These are phyloP conservation scores for Protula sp. DNA, from an alignment of 2,888 invertebrate species.

Conservation along the genomic window DNA sequence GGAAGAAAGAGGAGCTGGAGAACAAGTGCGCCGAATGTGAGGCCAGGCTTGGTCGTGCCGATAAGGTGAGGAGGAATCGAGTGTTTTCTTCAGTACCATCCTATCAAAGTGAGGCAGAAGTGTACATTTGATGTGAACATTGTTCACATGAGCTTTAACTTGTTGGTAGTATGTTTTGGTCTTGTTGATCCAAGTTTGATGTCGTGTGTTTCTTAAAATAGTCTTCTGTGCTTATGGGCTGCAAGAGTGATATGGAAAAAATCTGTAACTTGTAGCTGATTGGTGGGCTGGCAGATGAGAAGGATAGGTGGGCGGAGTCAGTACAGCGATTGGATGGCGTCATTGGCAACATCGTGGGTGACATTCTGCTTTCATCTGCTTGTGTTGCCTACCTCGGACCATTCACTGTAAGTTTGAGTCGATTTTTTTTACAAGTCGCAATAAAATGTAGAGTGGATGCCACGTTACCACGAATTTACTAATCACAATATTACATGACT, in stretches of 20 bases:
- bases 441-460: not conserved
- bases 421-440: no score
- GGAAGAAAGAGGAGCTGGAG: slow-evolving; percentile 54
- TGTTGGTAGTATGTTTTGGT: no score
- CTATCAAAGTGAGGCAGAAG: no score
- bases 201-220: no score
- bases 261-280: slow-evolving; percentile 25
- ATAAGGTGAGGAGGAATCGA: slow-evolving; percentile 47
- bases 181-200: no score
- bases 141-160: no score
- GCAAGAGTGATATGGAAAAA: no score
- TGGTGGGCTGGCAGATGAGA: slow-evolving; percentile 55
- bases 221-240: no score
- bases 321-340: slow-evolving; percentile 44
- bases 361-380: slow-evolving; percentile 51
- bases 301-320: slow-evolving; percentile 53
- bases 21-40: slow-evolving; percentile 52
- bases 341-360: slow-evolving; percentile 50
- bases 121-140: no score
- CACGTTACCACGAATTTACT: not conserved
- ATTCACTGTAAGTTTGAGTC: slow-evolving; percentile 50
- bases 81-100: no score
- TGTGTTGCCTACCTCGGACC: slow-evolving; percentile 53
- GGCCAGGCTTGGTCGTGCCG: slow-evolving; percentile 49
- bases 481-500: no score